Conservation (phyloP, 2,113 vertebrate species). For the Ivindomyrus marchei region DNA sequence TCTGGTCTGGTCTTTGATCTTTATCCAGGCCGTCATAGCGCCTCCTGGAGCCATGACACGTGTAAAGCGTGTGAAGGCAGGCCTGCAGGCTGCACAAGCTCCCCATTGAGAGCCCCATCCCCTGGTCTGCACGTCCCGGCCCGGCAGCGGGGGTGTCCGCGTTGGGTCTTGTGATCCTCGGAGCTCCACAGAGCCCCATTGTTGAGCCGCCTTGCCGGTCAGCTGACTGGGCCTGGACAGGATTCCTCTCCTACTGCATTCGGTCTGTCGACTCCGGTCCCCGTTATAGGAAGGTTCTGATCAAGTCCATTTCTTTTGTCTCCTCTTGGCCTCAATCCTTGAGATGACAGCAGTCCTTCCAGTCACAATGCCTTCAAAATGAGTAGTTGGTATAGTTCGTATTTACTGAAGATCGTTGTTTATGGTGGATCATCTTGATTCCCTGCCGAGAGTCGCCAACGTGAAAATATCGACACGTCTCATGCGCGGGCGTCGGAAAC, state of each 20-base stretch:
- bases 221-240: background rate
- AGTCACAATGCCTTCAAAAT: background rate
- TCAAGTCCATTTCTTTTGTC: background rate
- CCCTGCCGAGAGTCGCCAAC: background rate
- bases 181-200: conserved; percentile 14
- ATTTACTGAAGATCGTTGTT: background rate
- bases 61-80: background rate
- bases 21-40: background rate
- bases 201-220: background rate
- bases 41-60: background rate
- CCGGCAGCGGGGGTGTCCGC: background rate
- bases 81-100: background rate
- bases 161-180: background rate
- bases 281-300: background rate
- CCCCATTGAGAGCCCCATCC: background rate
- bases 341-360: background rate
- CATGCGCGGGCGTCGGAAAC: background rate
- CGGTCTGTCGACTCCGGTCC: background rate
- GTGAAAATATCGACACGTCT: background rate
- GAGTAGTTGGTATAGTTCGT: background rate
- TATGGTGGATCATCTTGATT: background rate
- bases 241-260: background rate
- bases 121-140: background rate
- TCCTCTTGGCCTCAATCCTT: background rate
- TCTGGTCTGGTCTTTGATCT: background rate